These are phyloP conservation scores for Ditylenchus dipsaci DNA, from an alignment of 1,140 invertebrate species.

Conservation along the genomic window DNA sequence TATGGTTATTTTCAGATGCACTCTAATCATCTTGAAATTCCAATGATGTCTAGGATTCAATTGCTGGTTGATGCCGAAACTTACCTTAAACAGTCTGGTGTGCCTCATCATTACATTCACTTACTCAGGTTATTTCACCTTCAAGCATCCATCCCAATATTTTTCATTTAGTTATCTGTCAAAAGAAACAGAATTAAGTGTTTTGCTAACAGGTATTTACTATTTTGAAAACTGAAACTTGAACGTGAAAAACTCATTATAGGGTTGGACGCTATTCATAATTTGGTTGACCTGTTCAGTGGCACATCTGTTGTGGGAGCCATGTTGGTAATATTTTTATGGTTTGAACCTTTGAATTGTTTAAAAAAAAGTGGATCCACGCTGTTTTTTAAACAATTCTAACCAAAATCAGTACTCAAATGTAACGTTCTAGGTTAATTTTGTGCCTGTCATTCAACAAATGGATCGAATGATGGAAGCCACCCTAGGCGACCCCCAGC, in stretches of 20 bases:
- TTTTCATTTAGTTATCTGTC: slow-evolving; percentile 41
- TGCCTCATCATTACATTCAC: slow-evolving; percentile 53
- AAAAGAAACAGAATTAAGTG: slow-evolving; percentile 49
- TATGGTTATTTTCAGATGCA: slow-evolving; percentile 39
- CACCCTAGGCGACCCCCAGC: neutral
- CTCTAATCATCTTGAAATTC: slow-evolving; percentile 48
- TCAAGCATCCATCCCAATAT: slow-evolving; percentile 12
- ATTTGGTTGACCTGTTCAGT: slow-evolving; percentile 46
- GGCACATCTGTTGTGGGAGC: slow-evolving; percentile 41
- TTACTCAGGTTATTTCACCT: slow-evolving; percentile 41
- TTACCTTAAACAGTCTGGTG: slow-evolving; percentile 48
- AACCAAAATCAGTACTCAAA: too few relatives aligned
- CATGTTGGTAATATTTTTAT: slow-evolving; percentile 5
- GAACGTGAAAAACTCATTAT: too few relatives aligned
- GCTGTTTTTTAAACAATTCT: too few relatives aligned
- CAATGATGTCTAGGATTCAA: slow-evolving; percentile 54
- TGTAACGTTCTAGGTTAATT: neutral
- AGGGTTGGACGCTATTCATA: slow-evolving; percentile 48
- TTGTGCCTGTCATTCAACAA: slow-evolving; percentile 51
- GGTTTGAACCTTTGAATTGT: too few relatives aligned
- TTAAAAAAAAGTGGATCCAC: too few relatives aligned
- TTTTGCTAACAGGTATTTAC: slow-evolving; percentile 41
- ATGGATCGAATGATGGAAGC: slow-evolving; percentile 42
- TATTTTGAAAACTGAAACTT: too few relatives aligned
- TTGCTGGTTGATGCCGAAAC: slow-evolving; percentile 52